phyloP scores from a whole-genome alignment of 2,113 vertebrate species.

The Zosterops borbonicus region DNA sequence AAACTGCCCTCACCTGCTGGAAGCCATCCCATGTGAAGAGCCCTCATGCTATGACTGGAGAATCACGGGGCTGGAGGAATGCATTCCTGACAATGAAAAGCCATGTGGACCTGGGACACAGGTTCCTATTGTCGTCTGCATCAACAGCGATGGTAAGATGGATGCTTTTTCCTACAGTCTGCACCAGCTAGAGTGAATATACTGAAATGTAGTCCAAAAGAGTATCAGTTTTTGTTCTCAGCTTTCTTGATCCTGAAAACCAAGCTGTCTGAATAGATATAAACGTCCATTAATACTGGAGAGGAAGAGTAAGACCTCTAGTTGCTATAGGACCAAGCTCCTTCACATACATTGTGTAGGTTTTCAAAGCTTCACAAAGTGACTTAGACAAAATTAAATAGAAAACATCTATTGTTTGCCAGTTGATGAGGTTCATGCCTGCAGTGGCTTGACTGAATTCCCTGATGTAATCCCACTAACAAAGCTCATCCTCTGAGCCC shows the following conservation, averaged over 20 bases:
- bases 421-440: background rate
- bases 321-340: background rate
- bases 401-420: background rate
- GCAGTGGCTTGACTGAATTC: constrained; percentile 4
- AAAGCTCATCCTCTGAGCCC: background rate
- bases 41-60: constrained; percentile 90
- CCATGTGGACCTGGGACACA: constrained; percentile 86
- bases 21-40: constrained; percentile 94
- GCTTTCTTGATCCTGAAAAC: background rate
- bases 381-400: background rate
- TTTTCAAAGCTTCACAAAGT: background rate
- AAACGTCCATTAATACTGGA: background rate
- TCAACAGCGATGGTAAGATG: constrained; percentile 89
- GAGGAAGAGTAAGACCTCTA: background rate
- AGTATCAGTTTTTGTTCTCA: background rate
- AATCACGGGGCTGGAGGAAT: constrained; percentile 79
- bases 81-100: constrained; percentile 82
- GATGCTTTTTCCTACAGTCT: background rate
- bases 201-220: background rate
- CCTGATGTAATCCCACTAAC: constrained; percentile 45
- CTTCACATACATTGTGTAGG: background rate
- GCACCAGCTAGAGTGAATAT: background rate
- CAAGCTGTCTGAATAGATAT: background rate
- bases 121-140: constrained; percentile 79
- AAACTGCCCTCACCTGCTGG: constrained; percentile 91